Evolutionary conservation across 2,888 invertebrate genomes (phyloP).

Genomic region (Incurvaria masculella): DNA sequence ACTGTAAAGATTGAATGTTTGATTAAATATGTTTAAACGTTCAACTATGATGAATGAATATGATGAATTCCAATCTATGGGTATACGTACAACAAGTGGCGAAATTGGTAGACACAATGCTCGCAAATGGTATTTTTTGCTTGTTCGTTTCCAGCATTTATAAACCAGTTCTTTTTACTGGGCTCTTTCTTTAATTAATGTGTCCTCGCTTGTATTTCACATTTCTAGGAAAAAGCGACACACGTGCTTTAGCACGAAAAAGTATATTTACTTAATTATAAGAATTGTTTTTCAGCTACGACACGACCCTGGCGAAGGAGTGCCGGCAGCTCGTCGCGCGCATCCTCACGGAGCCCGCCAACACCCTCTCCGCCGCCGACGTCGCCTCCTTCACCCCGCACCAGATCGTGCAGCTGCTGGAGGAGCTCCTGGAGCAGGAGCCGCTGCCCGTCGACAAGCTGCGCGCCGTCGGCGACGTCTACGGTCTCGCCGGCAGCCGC

Average conservation of each 20-base stretch:
- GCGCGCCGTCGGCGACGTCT: slow-evolving; percentile 59
- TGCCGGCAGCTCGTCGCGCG: slow-evolving; percentile 55
- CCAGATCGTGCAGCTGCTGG: slow-evolving; percentile 68
- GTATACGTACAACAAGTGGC: no score
- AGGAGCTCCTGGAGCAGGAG: slow-evolving; percentile 58
- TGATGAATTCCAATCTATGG: no score
- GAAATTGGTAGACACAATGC: no score
- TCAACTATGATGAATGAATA: no score
- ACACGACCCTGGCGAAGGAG: slow-evolving; percentile 61
- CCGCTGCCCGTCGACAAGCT: slow-evolving; percentile 55
- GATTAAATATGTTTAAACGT: no score
- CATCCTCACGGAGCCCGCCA: slow-evolving; percentile 50
- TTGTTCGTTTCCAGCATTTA: background rate
- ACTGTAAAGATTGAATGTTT: no score
- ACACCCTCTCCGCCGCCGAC: slow-evolving; percentile 49
- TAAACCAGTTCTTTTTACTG: no score
- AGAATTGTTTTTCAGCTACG: slow-evolving; percentile 50
- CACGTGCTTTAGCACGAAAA: no score
- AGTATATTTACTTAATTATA: background rate
- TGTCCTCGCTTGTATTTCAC: no score
- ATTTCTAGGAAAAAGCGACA: no score
- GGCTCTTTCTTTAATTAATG: no score
- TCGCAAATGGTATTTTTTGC: no score
- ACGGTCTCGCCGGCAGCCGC: slow-evolving; percentile 60
- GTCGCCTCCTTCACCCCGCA: slow-evolving; percentile 55